phyloP scores from a whole-genome alignment of 53 echinoderm and acorn worm genomes.

The Henricia sp. region DNA sequence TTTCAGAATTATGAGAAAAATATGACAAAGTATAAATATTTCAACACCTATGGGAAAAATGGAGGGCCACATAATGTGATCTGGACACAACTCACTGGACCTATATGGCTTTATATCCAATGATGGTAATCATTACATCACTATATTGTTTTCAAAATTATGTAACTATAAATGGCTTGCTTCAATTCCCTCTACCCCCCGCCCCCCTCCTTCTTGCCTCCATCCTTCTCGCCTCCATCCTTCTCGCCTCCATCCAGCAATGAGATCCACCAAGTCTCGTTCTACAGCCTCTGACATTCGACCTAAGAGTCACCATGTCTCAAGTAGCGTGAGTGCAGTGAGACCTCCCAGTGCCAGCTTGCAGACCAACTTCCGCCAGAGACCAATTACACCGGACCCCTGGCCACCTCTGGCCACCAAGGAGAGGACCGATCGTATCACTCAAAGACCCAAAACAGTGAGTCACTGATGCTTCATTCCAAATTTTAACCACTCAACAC shows the following conservation, averaged over 20 bases:
- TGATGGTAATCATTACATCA: neutral
- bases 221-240: neutral
- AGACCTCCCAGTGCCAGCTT: constrained; percentile 64
- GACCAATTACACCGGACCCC: constrained; percentile 95
- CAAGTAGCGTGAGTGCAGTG: constrained; percentile 43
- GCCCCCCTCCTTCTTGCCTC: neutral
- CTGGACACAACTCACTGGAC: neutral
- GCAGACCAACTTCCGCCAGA: constrained; percentile 83
- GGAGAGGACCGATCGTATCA: constrained; percentile 79
- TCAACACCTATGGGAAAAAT: too few species aligned
- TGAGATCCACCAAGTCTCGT: constrained; percentile 80
- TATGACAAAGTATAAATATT: too few species aligned
- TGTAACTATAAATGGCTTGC: neutral
- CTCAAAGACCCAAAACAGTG: constrained; percentile 93
- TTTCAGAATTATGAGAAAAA: too few species aligned
- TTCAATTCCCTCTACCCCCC: neutral
- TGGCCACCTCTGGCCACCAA: constrained; percentile 77
- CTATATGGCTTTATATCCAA: neutral
- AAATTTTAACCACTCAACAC: neutral
- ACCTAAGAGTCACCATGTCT: constrained; percentile 63
- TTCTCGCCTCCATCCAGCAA: constrained; percentile 61
- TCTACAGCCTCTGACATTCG: constrained; percentile 56
- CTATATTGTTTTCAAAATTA: neutral
- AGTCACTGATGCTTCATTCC: constrained; percentile 40
- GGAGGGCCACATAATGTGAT: too few species aligned